A percentile compares a stretch with the other conserved stretches of the same genome.
Evolutionary conservation across 2,797 vertebrate genomes (phyloP).

Genomic region (Acanthurus tractus): DNA sequence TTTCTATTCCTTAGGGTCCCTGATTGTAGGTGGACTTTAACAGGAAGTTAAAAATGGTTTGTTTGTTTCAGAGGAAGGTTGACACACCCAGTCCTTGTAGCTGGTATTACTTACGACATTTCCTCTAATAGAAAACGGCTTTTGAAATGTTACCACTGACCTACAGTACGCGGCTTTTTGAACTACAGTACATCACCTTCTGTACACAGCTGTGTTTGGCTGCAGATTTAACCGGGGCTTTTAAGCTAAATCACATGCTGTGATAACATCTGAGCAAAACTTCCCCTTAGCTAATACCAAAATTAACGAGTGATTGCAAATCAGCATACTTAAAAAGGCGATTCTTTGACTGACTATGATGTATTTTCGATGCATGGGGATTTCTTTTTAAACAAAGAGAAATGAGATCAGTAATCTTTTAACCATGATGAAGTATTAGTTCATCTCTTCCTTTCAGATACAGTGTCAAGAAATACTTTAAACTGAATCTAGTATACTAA

Average conservation of each 20-base stretch:
- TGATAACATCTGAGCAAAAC: slow-evolving; percentile 8
- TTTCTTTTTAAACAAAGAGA: not conserved
- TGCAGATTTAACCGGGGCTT: slow-evolving; percentile 19
- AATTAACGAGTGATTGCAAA: slow-evolving; percentile 8
- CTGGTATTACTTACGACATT: slow-evolving; percentile 88
- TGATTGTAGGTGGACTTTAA: slow-evolving; percentile 84
- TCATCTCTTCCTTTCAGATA: not conserved
- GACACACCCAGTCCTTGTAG: slow-evolving; percentile 89
- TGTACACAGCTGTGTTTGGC: slow-evolving; percentile 47
- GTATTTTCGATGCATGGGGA: not conserved
- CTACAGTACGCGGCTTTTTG: slow-evolving; percentile 57
- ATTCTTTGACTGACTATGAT: not conserved
- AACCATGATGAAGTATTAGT: not conserved
- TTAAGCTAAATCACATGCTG: slow-evolving; percentile 36
- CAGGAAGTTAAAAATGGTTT: slow-evolving; percentile 91
- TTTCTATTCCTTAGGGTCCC: slow-evolving; percentile 74
- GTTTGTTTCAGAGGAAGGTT: slow-evolving; percentile 90
- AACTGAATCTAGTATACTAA: not conserved
- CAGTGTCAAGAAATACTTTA: not conserved
- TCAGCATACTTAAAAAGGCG: not conserved
- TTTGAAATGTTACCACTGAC: slow-evolving; percentile 81
- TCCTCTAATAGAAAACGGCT: slow-evolving; percentile 88
- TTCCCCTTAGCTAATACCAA: slow-evolving; percentile 23
- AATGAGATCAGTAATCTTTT: not conserved
- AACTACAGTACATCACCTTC: slow-evolving; percentile 55